Evolutionary conservation across 1,140 invertebrate genomes (phyloP).

Genomic region (Trichomalopsis sarcophagae): DNA sequence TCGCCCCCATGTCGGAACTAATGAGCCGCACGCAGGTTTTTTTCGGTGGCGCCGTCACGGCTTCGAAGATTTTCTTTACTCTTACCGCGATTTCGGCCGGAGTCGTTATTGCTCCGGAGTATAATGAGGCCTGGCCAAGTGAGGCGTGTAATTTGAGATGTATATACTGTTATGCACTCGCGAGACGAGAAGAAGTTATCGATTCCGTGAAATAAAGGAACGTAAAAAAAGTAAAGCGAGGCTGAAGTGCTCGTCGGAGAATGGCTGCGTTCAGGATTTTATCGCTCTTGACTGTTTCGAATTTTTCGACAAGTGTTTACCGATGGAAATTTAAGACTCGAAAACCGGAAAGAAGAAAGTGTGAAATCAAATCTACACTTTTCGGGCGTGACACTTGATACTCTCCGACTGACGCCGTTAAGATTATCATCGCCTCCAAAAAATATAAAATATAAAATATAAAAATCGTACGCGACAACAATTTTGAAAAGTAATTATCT

Average conservation of each 20-base stretch:
- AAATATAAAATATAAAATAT: too few relatives aligned
- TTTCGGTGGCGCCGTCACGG: neutral
- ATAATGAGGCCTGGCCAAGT: too few relatives aligned
- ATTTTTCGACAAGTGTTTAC: neutral
- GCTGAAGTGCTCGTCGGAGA: neutral
- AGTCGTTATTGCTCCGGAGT: too few relatives aligned
- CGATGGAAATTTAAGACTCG: neutral
- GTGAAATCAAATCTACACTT: neutral
- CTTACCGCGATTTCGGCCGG: neutral
- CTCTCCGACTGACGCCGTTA: neutral
- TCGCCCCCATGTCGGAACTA: slow-evolving; percentile 10
- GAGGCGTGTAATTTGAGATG: too few relatives aligned
- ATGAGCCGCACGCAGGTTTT: neutral
- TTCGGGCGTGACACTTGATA: neutral
- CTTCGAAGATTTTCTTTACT: neutral
- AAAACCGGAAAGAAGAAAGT: neutral
- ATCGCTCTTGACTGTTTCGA: neutral
- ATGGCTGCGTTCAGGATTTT: neutral
- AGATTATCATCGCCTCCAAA: neutral
- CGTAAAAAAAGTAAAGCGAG: too few relatives aligned
- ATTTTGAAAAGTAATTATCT: too few relatives aligned
- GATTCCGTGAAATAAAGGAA: too few relatives aligned
- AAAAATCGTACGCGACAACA: too few relatives aligned
- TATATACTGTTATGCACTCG: too few relatives aligned
- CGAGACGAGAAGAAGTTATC: too few relatives aligned